Conservation (phyloP, 2,113 vertebrate genomes). For the Dromiciops gliroides region DNA sequence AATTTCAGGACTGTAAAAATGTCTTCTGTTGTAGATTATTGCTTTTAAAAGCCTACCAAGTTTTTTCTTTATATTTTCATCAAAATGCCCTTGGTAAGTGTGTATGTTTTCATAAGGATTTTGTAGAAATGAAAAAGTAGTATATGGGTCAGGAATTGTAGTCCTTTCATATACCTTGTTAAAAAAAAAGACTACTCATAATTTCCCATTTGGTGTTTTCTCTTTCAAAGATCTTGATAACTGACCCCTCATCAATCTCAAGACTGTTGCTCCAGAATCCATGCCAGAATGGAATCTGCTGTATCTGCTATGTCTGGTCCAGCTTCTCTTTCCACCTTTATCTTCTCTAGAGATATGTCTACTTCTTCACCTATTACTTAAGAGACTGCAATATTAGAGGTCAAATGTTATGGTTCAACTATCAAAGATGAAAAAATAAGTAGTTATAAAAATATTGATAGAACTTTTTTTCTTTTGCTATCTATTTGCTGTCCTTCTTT, state of each 20-base stretch:
- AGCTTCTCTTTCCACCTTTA: background rate
- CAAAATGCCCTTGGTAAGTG: background rate
- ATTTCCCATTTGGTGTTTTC: background rate
- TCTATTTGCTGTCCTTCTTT: background rate
- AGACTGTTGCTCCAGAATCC: background rate
- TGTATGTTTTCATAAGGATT: background rate
- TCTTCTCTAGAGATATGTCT: background rate
- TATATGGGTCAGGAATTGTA: background rate
- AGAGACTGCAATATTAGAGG: background rate
- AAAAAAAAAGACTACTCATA: background rate
- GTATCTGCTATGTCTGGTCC: background rate
- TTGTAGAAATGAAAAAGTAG: background rate
- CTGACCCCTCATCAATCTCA: background rate
- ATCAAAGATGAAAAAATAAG: background rate
- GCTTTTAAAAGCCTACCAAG: no score
- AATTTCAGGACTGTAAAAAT: no score
- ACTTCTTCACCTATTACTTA: background rate
- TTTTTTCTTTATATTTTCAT: background rate
- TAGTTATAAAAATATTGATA: background rate
- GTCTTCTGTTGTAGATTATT: no score
- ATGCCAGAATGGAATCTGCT: background rate
- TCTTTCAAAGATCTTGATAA: background rate
- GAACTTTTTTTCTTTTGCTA: background rate
- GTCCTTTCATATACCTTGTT: background rate
- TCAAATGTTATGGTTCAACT: background rate